A percentile compares a stretch with the other conserved stretches of the same genome.
These are phyloP conservation scores for Varanus komodoensis DNA, from an alignment of 2,113 vertebrate genomes.

Conservation along the genomic window DNA sequence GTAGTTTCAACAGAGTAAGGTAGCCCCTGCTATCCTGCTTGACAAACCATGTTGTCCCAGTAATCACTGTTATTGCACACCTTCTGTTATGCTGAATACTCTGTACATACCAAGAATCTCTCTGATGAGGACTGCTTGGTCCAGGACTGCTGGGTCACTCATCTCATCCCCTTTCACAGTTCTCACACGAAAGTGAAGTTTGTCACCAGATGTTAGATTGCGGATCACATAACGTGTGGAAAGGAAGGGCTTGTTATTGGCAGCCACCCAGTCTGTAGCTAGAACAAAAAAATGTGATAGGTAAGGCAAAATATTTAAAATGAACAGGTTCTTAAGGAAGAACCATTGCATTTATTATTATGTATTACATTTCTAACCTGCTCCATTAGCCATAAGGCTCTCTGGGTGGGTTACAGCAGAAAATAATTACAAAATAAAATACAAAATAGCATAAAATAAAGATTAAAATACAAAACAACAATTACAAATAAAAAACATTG, in stretches of 20 bases:
- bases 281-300: neutral
- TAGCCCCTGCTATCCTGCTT: neutral
- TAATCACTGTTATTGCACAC: neutral
- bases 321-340: accelerated
- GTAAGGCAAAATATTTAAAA: neutral
- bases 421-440: too few species aligned
- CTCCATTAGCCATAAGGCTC: too few species aligned
- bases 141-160: constrained; percentile 77
- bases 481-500: too few species aligned
- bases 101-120: constrained; percentile 80
- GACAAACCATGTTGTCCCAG: neutral
- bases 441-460: too few species aligned
- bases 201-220: constrained; percentile 81
- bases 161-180: constrained; percentile 79
- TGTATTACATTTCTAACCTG: too few species aligned
- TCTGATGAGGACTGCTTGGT: constrained; percentile 80
- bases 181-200: constrained; percentile 82
- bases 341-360: too few species aligned
- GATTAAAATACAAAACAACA: too few species aligned
- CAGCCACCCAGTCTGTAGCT: constrained; percentile 87
- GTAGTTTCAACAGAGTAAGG: neutral
- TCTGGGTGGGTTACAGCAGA: too few species aligned
- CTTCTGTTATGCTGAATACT: neutral
- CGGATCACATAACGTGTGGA: constrained; percentile 80
- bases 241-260: constrained; percentile 79